Evolutionary conservation across 2,113 vertebrate genomes (phyloP), one percentile per base, ranked within the genome.

Genomic region (Larimichthys crocea): DNA sequence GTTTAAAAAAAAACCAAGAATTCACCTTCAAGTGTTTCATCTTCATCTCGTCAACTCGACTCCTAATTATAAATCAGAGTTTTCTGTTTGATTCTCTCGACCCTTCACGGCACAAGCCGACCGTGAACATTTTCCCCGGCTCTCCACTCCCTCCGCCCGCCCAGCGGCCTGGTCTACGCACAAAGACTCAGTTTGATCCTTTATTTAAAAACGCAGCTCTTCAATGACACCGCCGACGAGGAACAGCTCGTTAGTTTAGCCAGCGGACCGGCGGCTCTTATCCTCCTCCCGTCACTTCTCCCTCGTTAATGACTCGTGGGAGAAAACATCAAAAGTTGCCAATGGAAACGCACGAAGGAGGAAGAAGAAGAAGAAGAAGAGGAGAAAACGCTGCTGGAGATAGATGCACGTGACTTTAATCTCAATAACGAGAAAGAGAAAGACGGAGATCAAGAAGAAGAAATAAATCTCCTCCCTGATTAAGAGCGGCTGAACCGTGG

Each of bases 271-370:
- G 83, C 90, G 14, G 78, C 74, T 66, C 81, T 64, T 9, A 20
- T 74, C 79, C 72, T 85, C 82, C 86, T 77, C 83, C 76, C 62
- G 73, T 82, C 61, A 73, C 81, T 80, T 80, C 72, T 88, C 69
- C 64, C 29, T 83, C 84, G 91, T 86, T 93, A 93, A 94, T 93
- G 92, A 93, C 88, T 86, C 79, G 79, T 81, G 90, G 89, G 92
- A 88, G 91, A 89, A 77, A 91, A 93, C 91, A 92, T 95, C 92
- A 94, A 91, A 94, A 79, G 83, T 86, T 85, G 60, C 81, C 80
- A 79, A 15, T 84, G 80, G 88, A 89, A 76, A 90, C 86, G 3
- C 19, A 68, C 10, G 74, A 31, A 31, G 29, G 5, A 31, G 29
- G 29, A 31, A 31, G 29, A 31, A 31, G 29, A 31, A n/a, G n/a